A percentile compares a stretch with the other conserved stretches of the same genome.
Conservation (phyloP, 2,113 vertebrate genomes). For the Heloderma charlesbogerti region DNA sequence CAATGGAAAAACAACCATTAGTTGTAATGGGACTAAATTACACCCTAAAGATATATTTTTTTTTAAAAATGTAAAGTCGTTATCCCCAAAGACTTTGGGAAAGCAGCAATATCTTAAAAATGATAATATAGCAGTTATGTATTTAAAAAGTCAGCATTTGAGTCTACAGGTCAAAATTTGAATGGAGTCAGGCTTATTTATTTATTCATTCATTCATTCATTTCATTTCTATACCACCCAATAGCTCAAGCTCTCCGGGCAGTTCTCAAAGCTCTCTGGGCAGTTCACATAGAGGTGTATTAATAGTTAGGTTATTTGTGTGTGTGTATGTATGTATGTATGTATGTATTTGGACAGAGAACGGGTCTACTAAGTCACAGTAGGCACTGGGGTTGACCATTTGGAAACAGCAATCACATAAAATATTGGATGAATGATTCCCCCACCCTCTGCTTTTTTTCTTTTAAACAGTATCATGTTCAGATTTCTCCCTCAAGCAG, state of each 20-base stretch:
- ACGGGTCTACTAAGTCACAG: not conserved
- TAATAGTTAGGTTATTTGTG: no score
- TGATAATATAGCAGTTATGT: no score
- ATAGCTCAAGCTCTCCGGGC: not conserved
- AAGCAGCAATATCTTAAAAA: not conserved
- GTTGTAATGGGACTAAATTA: not conserved
- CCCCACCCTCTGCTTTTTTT: fast-evolving
- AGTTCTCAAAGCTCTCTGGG: not conserved
- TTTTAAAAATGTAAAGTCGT: no score
- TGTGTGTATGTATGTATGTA: not conserved
- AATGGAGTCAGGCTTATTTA: not conserved
- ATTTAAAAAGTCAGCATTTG: not conserved
- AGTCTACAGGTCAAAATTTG: not conserved
- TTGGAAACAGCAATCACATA: not conserved
- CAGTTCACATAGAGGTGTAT: not conserved
- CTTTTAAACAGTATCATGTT: not conserved
- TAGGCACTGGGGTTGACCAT: not conserved
- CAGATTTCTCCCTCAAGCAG: not conserved
- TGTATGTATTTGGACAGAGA: not conserved
- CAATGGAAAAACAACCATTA: not conserved
- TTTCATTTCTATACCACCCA: no score
- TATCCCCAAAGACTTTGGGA: not conserved
- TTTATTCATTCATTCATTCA: no score
- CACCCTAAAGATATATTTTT: not conserved
- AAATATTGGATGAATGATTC: not conserved